Conservation (phyloP, 1,140 invertebrate genomes). For the Pseudomyrmex sp. region DNA sequence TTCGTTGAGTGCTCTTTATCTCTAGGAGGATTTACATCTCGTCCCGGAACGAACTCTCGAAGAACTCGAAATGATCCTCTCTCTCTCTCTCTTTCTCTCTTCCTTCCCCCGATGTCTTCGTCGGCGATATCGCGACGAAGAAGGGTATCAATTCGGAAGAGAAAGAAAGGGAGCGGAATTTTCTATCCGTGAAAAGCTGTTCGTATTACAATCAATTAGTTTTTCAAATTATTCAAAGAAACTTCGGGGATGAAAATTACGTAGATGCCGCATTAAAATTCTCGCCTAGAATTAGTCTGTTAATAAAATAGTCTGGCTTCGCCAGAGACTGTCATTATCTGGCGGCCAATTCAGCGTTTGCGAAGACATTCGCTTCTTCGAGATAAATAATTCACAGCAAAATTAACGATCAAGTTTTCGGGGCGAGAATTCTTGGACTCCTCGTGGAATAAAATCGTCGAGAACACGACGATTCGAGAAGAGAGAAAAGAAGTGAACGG, state of each 20-base stretch:
- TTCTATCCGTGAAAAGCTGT: background rate
- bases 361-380: too few species aligned
- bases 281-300: too few species aligned
- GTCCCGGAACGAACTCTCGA: conserved; percentile 42
- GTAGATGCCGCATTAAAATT: too few species aligned
- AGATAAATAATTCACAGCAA: too few species aligned
- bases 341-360: too few species aligned
- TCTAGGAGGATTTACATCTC: conserved; percentile 59
- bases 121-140: conserved; percentile 20
- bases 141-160: conserved; percentile 1
- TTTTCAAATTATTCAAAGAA: background rate
- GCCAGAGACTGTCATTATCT: too few species aligned
- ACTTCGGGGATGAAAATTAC: too few species aligned
- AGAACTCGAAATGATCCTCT: conserved; percentile 55
- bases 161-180: background rate
- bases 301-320: too few species aligned
- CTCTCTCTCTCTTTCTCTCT: conserved; percentile 18
- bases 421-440: background rate
- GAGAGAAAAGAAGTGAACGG: conserved; percentile 7
- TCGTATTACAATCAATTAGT: background rate
- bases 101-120: background rate
- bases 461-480: conserved; percentile 21
- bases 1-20: conserved; percentile 33
- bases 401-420: conserved; percentile 36
- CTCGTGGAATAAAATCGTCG: background rate